Evolutionary conservation across 2,113 vertebrate genomes (phyloP).

Genomic region (Columba janthina): DNA sequence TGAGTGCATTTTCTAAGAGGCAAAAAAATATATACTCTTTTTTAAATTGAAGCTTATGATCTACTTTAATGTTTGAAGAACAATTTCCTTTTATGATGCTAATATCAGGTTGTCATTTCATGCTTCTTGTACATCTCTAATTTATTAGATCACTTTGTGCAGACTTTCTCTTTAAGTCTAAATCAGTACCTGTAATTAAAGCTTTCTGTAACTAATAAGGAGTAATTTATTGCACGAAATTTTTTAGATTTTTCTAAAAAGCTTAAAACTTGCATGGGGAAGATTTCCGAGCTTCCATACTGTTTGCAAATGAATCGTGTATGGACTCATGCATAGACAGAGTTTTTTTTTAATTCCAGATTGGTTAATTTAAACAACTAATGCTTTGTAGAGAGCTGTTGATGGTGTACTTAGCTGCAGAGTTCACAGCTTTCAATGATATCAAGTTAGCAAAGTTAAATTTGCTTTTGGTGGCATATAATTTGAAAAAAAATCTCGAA

Average conservation of each 20-base stretch:
- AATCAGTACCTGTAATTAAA: conserved; percentile 17
- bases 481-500: neutral
- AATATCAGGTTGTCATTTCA: conserved; percentile 49
- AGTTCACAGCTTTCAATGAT: neutral
- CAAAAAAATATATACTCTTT: neutral
- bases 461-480: neutral
- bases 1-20: neutral
- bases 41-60: conserved; percentile 13
- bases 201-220: neutral
- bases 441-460: neutral
- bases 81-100: conserved; percentile 29
- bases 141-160: conserved; percentile 27
- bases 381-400: neutral
- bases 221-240: neutral
- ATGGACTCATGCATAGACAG: neutral
- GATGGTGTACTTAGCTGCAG: neutral
- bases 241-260: neutral
- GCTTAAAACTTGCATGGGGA: neutral
- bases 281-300: neutral
- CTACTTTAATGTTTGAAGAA: conserved; percentile 18
- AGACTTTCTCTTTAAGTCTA: neutral
- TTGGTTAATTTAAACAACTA: neutral
- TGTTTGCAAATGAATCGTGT: neutral
- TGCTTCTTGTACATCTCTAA: neutral
- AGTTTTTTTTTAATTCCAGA: no score